phyloP scores from a whole-genome alignment of 2,113 vertebrate species.

The Pygoscelis adeliae region DNA sequence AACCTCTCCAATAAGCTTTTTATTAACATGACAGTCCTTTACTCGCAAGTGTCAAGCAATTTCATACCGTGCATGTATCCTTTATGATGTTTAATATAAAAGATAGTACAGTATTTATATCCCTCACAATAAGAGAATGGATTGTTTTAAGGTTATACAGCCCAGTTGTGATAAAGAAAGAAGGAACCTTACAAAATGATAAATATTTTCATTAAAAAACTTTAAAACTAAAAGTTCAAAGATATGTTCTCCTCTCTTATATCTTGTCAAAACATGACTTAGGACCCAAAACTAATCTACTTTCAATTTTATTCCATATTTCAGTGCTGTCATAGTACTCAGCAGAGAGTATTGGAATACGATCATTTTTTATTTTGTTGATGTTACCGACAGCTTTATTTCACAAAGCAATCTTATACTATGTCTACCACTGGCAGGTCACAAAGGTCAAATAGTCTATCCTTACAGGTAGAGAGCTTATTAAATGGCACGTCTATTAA shows the following conservation, averaged over 20 bases:
- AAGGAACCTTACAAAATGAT: slow-evolving; percentile 81
- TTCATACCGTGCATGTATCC: background rate
- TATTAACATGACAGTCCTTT: slow-evolving; percentile 73
- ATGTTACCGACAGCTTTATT: slow-evolving; percentile 99
- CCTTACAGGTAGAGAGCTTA: slow-evolving; percentile 83
- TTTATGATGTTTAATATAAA: slow-evolving; percentile 75
- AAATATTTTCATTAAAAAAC: slow-evolving; percentile 88
- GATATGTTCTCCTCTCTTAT: slow-evolving; percentile 78
- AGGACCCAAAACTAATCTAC: slow-evolving; percentile 95
- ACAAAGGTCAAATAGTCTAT: slow-evolving; percentile 87
- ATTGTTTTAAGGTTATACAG: slow-evolving; percentile 80
- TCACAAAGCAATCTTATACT: slow-evolving; percentile 97
- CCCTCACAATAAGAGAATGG: slow-evolving; percentile 74
- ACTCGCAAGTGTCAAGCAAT: slow-evolving; percentile 59
- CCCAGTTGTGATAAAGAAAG: slow-evolving; percentile 77
- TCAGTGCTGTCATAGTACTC: slow-evolving; percentile 90
- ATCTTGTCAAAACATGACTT: slow-evolving; percentile 95
- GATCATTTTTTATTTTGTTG: slow-evolving; percentile 95
- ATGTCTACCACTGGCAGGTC: slow-evolving; percentile 89
- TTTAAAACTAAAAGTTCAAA: slow-evolving; percentile 86
- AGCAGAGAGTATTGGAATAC: slow-evolving; percentile 85
- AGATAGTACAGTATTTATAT: slow-evolving; percentile 78
- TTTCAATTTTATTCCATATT: slow-evolving; percentile 98
- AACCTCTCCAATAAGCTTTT: slow-evolving; percentile 69
- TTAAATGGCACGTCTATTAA: slow-evolving; percentile 79